Conservation (phyloP, 37 sponge, comb jelly and placozoan species). For the Amphimedon queenslandica region DNA sequence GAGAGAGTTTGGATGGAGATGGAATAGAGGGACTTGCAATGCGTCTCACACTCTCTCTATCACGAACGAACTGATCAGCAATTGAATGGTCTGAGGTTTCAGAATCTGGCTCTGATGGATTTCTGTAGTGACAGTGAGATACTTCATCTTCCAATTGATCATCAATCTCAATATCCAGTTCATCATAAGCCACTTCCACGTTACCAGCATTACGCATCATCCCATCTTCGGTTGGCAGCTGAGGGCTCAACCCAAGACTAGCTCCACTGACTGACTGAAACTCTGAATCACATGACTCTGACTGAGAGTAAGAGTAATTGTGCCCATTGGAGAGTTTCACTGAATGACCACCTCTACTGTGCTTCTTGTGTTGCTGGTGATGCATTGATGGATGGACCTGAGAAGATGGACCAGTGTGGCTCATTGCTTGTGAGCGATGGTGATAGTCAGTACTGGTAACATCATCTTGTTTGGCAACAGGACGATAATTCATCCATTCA, state of each 20-base stretch:
- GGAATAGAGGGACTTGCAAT: background rate
- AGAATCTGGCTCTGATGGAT: background rate
- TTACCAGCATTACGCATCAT: background rate
- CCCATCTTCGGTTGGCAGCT: background rate
- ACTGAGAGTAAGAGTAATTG: conserved; percentile 21
- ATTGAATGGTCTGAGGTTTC: background rate
- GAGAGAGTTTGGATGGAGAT: background rate
- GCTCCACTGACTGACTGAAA: background rate
- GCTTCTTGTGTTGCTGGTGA: background rate
- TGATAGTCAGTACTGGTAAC: background rate
- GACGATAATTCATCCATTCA: conserved; percentile 50
- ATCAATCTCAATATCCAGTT: conserved; percentile 2
- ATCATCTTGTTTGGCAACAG: background rate
- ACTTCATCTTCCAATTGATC: conserved; percentile 1
- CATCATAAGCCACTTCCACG: background rate
- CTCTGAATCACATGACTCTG: conserved; percentile 27
- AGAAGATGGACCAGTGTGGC: background rate
- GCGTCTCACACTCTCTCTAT: background rate
- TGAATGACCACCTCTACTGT: background rate
- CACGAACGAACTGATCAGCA: background rate
- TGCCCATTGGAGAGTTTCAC: background rate
- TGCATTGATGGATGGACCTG: background rate
- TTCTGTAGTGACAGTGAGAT: background rate
- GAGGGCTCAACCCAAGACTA: background rate
- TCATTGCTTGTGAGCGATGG: background rate